Base-by-base conservation (phyloP, 2,113 vertebrate species). In the Takifugu flavidus region DNA sequence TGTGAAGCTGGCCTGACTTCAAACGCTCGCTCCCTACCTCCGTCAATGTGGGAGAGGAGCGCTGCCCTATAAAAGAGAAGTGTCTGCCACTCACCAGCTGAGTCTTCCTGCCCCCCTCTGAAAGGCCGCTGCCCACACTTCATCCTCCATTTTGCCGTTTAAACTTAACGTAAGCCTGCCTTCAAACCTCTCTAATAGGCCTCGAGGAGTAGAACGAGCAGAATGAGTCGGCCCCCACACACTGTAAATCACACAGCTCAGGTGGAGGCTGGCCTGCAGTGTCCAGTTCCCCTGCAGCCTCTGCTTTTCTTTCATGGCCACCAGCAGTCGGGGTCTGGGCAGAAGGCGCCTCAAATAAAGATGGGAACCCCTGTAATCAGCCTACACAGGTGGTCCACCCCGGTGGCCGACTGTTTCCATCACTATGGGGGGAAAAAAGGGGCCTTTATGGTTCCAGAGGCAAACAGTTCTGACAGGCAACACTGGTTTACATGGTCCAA, bases 351-450 rank as follows among this genome's bases (percentile, higher is more conserved):
- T 83, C 58, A 54, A 74, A 47, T 63, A 74, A 80, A 82, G 80
- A 85, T 82, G 84, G 75, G 68, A 86, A 83, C 72, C 71, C 46
- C 67, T 78, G 46, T 84, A 79, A 83, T 80, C 67, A 70, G 59
- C 67, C 83, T 62, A 75, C 84, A 86, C 79, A 90, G 91, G 91
- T 91, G 90, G 91, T 91, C 90, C 77, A 83, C 88, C 52, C 72
- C 56, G 88, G 91, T 91, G 91, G 91, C 78, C 90, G 60, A 59
- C 70, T 53, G 13, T 50, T 65, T 64, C 67, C 72, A 31, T 47
- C 42, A 31, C 57, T 67, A 49, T 53, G 53, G 63, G 59, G 74
- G 69, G 74, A 50, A 64, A 49, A 60, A 51, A 26, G 8, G 4
- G 4, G 39, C 31, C 34, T 71, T 79, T 67, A 69, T 68, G 13